Base-by-base conservation (phyloP, 2,888 invertebrate species). In the Meloe dianella region DNA sequence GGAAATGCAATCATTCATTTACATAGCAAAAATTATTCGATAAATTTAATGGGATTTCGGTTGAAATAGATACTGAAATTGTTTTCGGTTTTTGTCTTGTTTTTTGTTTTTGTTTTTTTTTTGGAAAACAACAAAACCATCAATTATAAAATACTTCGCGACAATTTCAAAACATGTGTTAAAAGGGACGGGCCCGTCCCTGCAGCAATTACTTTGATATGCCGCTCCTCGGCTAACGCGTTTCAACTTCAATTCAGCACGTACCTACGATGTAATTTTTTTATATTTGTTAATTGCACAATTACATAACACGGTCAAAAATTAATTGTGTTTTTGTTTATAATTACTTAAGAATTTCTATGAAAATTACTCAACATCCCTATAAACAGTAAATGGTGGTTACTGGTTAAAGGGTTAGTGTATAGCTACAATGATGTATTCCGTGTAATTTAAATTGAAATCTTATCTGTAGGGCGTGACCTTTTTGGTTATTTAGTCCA, bases 391-490 rank as follows among this genome's bases (percentile, higher is more conserved):
- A 14, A 41, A 47, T 57, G 62, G 51, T 54, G 54, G 38, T 60
- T 32, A 24, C 12, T 35, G 24, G 22, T 20, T 17, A 38, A 35
- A 57, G 38, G 64, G 60, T 38, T 27, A 32, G 57, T 38, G 38
- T n/a, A n/a, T n/a, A 10, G 71, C 69, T 71, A 70, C 68, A 73
- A 71, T 69, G 72, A 69, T 67, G 69, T 68, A 67, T 71, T 75
- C 75, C 75, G 72, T 76, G 76, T 78, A 77, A 80, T 78, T 78
- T 78, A 78, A 78, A 79, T 78, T 78, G 80, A 78, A 78, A 80
- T 77, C 78, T 79, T 80, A 80, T 80, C 80, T 78, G 68, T 65
- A 68, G 75, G 77, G 74, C 75, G 72, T 70, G 75, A 77, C 78
- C 78, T 77, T 76, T n/a, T 76, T 74, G 74, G 73, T 74, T 74